Evolutionary conservation across 1,140 invertebrate species (phyloP).

Genomic region (Pteromalus puparum): DNA sequence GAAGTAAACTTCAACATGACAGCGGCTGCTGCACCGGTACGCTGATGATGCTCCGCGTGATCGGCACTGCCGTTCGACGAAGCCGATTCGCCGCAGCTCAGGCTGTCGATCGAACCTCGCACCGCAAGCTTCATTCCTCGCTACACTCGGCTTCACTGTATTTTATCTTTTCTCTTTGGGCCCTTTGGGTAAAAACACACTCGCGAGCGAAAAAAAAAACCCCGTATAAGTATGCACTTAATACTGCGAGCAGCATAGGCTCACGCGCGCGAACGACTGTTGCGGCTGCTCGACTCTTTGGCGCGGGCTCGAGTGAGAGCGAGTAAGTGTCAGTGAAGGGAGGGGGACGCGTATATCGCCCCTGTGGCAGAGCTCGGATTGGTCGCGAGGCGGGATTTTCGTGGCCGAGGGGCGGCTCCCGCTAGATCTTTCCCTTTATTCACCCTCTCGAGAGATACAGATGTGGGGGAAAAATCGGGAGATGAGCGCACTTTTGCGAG

Average conservation of each 20-base stretch:
- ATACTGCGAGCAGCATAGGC: no score
- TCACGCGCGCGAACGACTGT: not conserved
- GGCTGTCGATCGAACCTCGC: slow-evolving; percentile 9
- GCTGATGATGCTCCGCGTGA: not conserved
- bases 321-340: no score
- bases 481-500: no score
- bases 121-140: slow-evolving; percentile 35
- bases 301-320: slow-evolving; percentile 4
- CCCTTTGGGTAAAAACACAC: no score
- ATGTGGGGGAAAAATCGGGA: no score
- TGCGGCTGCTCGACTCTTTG: not conserved
- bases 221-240: no score
- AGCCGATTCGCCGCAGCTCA: not conserved
- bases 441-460: not conserved
- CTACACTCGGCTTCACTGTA: no score
- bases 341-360: slow-evolving; percentile 31
- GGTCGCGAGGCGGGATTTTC: slow-evolving; percentile 60
- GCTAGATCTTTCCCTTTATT: no score
- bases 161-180: no score
- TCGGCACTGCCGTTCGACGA: not conserved
- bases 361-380: slow-evolving; percentile 53
- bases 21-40: not conserved
- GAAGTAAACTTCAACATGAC: slow-evolving; percentile 9
- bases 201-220: no score
- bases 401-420: slow-evolving; percentile 59